Base-by-base conservation (phyloP, 2,888 invertebrate species). In the Euspilapteryx auroguttella region DNA sequence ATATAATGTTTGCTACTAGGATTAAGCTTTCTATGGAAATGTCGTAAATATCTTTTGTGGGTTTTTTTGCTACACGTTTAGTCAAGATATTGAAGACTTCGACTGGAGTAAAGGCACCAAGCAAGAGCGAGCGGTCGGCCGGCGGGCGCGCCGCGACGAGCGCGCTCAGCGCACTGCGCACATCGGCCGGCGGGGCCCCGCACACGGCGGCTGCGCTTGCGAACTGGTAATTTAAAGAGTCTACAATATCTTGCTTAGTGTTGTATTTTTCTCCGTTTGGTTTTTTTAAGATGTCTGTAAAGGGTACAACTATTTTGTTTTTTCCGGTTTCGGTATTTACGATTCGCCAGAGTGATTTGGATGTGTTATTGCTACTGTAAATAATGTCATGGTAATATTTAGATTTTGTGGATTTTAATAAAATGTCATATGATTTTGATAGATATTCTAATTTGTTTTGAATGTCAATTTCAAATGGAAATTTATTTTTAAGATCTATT, bases 61-160 rank as follows among this genome's bases (percentile, higher is more conserved):
- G 24, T n/a, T 24, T 24, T 9, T 24, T 24, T 12, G 24, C 24
- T 24, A 24, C 13, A n/a, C 12, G 11, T n/a, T 12, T 24, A 8
- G 13, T 24, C n/a, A 24, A 14, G 13, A 14, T 24, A 12, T 12
- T 12, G 24, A 9, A 24, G 3, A 24, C 24, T 13, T 24, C 24
- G 5, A 6, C 8, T 4, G 14, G 13, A 14, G 7, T 24, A 13
- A 24, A 24, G 3, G 9, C 9, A 2, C 8, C 3, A 5, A 24
- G 24, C 9, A 7, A 14, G 8, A 24, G 24, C 12, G 14, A 24
- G 7, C 6, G 13, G 24, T 24, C 24, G n/a, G 13, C 13, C 13
- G 24, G 24, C 9, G 24, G 9, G 13, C 13, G 24, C 24, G 24
- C 22, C 22, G 22, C 22, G 5, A 6, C 22, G 10, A 22, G 22